Base-by-base conservation (phyloP, 2,113 vertebrate genomes). In the Verasper variegatus region DNA sequence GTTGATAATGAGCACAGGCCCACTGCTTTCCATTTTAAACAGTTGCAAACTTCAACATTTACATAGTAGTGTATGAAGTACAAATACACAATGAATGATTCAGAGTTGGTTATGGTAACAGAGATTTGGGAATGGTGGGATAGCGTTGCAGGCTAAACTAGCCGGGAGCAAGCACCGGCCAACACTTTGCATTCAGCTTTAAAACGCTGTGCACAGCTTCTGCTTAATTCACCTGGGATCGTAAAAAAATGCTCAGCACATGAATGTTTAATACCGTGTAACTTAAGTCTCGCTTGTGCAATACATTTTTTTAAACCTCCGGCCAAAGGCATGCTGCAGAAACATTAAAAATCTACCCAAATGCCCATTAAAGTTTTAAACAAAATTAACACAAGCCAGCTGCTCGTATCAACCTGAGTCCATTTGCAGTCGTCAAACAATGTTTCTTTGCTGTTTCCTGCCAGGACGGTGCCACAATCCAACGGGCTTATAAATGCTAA, bases 241-340 rank as follows among this genome's bases (percentile, higher is more conserved):
- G 40, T 40, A 12, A 1, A 14, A 14, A 62, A 62, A 13, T 6
- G 23, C 20, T 49, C 37, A 55, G 9, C 4, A 13, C 37, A 71
- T 74, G 2, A 63, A 70, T 76, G 4, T 67, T 47, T 49, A 61
- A 68, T 66, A 11, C 5, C 5, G 24, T 40, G 13, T 57, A 31
- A n/a, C 21, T 37, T 10, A 15, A 13, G 18, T 52, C 9, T 68
- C 21, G 42, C 12, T 49, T 49, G 18, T 51, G 47, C 47, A 18
- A 40, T 42, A 42, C 17, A 1, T 27, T 60, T 63, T 63, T 42
- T 47, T 62, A 9, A n/a, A 37, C 27, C 18, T 52, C 51, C 63
- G 27, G 40, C 59, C 40, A 17, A 65, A 31, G 27, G 27, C 40
- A 52, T 54, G 5, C 15, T 20, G 26, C 26, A 58, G 26, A 49